These are phyloP conservation scores for Listronotus bonariensis DNA, from an alignment of 1,140 invertebrate species.

Conservation along the genomic window DNA sequence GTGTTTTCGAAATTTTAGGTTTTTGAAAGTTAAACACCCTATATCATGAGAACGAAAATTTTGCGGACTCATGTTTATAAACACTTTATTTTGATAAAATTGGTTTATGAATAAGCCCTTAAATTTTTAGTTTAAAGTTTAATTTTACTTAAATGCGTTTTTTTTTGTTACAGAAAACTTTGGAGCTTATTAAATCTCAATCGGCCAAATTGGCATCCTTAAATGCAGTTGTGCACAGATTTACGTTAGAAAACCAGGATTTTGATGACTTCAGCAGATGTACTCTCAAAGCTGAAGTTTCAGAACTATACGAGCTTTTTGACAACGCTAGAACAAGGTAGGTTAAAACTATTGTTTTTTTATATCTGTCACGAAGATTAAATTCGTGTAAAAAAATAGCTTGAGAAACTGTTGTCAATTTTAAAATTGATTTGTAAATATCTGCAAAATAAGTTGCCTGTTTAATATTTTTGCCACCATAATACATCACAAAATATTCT, in stretches of 20 bases:
- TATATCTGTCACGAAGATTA: not conserved
- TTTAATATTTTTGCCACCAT: too few relatives aligned
- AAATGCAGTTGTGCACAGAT: slow-evolving; percentile 75
- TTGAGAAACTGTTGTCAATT: too few relatives aligned
- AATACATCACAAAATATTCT: too few relatives aligned
- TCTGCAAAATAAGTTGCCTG: too few relatives aligned
- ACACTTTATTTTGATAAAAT: too few relatives aligned
- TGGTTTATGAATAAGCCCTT: too few relatives aligned
- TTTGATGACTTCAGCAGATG: slow-evolving; percentile 45
- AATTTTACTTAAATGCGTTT: not conserved
- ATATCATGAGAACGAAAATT: too few relatives aligned
- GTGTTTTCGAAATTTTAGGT: too few relatives aligned
- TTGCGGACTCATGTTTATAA: too few relatives aligned
- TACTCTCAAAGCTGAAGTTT: slow-evolving; percentile 72
- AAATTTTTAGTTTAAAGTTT: not conserved
- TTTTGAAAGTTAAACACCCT: too few relatives aligned
- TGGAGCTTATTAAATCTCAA: slow-evolving; percentile 71
- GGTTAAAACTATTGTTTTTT: slow-evolving; percentile 47
- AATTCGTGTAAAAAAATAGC: too few relatives aligned
- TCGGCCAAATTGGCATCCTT: slow-evolving; percentile 67
- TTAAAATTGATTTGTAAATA: too few relatives aligned
- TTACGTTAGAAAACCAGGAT: slow-evolving; percentile 64
- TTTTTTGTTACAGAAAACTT: slow-evolving; percentile 61
- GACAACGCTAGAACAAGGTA: slow-evolving; percentile 77
- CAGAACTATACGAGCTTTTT: slow-evolving; percentile 76